Evolutionary conservation across 1,140 invertebrate genomes (phyloP), one percentile per base, ranked within the genome.

Genomic region (Vanessa atalanta): DNA sequence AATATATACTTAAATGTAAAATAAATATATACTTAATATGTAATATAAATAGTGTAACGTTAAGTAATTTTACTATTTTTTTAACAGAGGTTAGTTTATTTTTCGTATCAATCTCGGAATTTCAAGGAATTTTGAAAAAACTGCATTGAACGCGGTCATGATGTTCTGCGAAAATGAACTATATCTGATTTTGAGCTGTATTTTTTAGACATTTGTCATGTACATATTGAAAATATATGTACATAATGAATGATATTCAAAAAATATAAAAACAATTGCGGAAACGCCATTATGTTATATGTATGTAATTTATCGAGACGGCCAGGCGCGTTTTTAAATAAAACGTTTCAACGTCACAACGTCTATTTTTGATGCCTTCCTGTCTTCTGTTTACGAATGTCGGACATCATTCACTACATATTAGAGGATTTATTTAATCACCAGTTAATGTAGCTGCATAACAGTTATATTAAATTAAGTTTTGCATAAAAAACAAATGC

Each of bases 291-390:
- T 70, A 31, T 31, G 26, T 31, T 31, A 63, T 70, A 43, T 53
- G 51, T 53, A n/a, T 63, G 15, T 48, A 70, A 64, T 70, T 51
- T 61, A 70, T 70, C 61, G 57, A 72, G 70, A 73, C 71, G 70
- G 47, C 57, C 69, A 69, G 73, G 47, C 72, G 76, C 65, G 65
- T 55, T 77, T 81, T 83, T 70, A 79, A 83, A 82, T 85, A 83
- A 81, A 85, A 81, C 77, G 67, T 63, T 74, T 64, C 76, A 75
- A 73, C 78, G 76, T 75, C 78, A 78, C 47, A 57, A 48, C 47
- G 47, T 74, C 77, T 85, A 83, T 85, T 83, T 85, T 77, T 14
- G 76, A 78, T 75, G 69, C 75, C 80, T 79, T 79, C 73, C 66
- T 69, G 65, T 51, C 64, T 69, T 60, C 66, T 69, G 66, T 57